phyloP scores from a whole-genome alignment of 2,888 invertebrate species.

The Chrysopilus asiliformis region DNA sequence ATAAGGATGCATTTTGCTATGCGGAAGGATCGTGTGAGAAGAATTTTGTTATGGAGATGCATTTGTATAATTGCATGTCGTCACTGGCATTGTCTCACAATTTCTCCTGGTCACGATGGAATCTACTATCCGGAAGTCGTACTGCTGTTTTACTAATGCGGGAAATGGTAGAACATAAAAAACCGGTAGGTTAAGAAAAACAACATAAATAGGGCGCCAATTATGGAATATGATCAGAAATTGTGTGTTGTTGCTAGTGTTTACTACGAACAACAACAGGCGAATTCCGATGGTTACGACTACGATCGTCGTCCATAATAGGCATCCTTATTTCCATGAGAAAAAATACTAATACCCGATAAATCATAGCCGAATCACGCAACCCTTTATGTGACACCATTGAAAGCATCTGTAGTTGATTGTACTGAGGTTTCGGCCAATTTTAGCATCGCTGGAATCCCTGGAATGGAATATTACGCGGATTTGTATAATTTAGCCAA shows the following conservation, averaged over 20 bases:
- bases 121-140: slow-evolving; percentile 39
- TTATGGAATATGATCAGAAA: slow-evolving; percentile 2
- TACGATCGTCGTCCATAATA: too few species aligned
- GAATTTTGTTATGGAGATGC: slow-evolving; percentile 58
- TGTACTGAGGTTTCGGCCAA: slow-evolving; percentile 64
- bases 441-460: slow-evolving; percentile 40
- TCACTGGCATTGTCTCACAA: slow-evolving; percentile 55
- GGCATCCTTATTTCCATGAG: too few species aligned
- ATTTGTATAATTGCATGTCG: slow-evolving; percentile 68
- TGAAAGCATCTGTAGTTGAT: slow-evolving; percentile 51
- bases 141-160: slow-evolving; percentile 31
- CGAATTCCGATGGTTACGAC: too few species aligned
- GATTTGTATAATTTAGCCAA: slow-evolving; percentile 59
- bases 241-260: too few species aligned
- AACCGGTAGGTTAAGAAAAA: slow-evolving; percentile 22
- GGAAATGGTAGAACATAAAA: slow-evolving; percentile 32
- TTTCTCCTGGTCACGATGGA: slow-evolving; percentile 72
- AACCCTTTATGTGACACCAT: slow-evolving; percentile 48
- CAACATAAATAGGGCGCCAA: neutral
- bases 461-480: slow-evolving; percentile 46
- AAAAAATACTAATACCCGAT: too few species aligned
- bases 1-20: slow-evolving; percentile 59
- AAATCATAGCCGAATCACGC: slow-evolving; percentile 31
- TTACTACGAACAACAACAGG: too few species aligned
- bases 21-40: slow-evolving; percentile 53